phyloP scores from a whole-genome alignment of 2,888 invertebrate genomes.

The Heteromyza rotundicornis region DNA sequence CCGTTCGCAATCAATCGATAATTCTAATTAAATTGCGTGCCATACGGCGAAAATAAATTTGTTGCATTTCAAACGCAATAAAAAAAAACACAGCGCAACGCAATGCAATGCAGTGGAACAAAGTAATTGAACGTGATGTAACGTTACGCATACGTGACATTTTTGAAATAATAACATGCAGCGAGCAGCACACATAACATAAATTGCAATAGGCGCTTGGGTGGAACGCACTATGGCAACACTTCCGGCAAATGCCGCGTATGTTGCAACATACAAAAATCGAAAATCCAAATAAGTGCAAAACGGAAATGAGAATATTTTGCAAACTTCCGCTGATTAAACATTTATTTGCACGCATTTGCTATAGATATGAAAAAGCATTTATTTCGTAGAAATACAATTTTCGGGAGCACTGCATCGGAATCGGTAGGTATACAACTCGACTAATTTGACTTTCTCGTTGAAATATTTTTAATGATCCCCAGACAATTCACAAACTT shows the following conservation, averaged over 20 bases:
- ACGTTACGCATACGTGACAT: constrained; percentile 29
- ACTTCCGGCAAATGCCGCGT: neutral
- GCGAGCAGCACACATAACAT: neutral
- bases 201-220: constrained; percentile 12
- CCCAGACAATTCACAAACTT: no score
- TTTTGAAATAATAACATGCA: constrained; percentile 22
- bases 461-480: no score
- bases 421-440: no score
- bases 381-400: no score
- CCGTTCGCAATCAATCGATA: constrained; percentile 50
- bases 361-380: no score
- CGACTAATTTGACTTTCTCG: no score
- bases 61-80: neutral
- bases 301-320: constrained; percentile 10
- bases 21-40: constrained; percentile 51
- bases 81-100: neutral
- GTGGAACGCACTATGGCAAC: constrained; percentile 22
- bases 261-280: neutral
- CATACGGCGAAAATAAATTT: constrained; percentile 17
- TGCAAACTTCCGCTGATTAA: constrained; percentile 11
- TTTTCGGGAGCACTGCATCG: no score
- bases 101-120: neutral
- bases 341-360: neutral
- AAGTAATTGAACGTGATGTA: neutral
- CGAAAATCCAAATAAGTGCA: no score